Base-by-base conservation (phyloP, 2,797 vertebrate genomes). In the Dicrostonyx torquatus region DNA sequence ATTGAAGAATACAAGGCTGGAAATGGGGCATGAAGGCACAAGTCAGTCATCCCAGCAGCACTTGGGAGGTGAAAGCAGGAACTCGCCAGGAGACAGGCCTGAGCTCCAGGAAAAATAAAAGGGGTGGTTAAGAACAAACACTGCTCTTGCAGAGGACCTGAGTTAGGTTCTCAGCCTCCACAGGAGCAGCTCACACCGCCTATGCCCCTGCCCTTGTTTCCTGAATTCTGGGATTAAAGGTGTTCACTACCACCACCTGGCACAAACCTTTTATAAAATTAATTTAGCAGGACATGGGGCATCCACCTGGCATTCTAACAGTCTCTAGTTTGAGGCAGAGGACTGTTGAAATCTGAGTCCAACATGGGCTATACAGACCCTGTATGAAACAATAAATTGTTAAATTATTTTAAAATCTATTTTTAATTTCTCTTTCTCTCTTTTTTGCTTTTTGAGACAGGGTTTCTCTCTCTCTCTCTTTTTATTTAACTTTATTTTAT, bases 1-100 rank as follows among this genome's bases (percentile, higher is more conserved):
- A 48, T 75, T 79, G 80, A 84, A n/a, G 66, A 92, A 79, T 80
- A 72, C 34, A 14, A 45, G 29, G 72, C 78, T 88, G 88, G 55
- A 76, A 73, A 76, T 68, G 48, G 64, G 34, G 48, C 4, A 10
- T 37, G 48, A 20, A 6, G 15, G 66, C 48, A 86, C 24, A 12
- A 12, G 48, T 70, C 45, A 50, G 34, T 53, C 45, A 50, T 70
- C 34, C 45, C 17, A 37, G 64, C 64, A 85, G 64, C 64, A 85
- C 77, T 37, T 58, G 77, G 50, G 50, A 58, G 34, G 12, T 70
- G 43, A 77, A 87, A 92, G 26, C 43, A 76, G 58, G 60, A 34
- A 75, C 53, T 76, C 45, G 72, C 10, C 75, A 89, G 60, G 66
- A 45, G 40, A 29, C 24, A 12, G 29, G 43, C 60, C 60, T 62